Percentiles rank a stretch among this genome's conserved stretches.
These are phyloP conservation scores for Indicator indicator DNA, from an alignment of 2,113 vertebrate species.

Conservation along the genomic window DNA sequence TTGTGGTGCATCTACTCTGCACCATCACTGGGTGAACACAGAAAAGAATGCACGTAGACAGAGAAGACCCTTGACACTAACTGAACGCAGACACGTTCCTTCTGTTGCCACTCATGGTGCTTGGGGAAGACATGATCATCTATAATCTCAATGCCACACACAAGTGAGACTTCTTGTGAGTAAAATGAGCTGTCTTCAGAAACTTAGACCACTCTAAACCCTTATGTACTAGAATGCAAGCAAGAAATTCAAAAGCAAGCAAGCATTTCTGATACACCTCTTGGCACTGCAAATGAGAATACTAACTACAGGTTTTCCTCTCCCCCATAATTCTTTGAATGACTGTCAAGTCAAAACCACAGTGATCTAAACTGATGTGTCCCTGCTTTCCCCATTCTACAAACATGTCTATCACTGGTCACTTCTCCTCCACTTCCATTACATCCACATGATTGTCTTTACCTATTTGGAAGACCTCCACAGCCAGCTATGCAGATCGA, in stretches of 20 bases:
- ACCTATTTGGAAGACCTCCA: not conserved
- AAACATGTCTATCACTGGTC: not conserved
- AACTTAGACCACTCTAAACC: not conserved
- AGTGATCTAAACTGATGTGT: not conserved
- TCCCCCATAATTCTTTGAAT: not conserved
- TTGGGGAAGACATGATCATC: not conserved
- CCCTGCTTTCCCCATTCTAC: not conserved
- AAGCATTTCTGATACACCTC: not conserved
- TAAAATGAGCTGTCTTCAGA: not conserved
- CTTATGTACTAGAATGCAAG: not conserved
- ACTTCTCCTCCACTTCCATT: not conserved
- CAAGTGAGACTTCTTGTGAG: not conserved
- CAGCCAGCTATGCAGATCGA: not conserved
- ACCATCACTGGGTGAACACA: not conserved
- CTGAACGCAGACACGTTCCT: not conserved
- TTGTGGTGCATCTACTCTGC: not conserved
- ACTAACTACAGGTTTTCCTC: not conserved
- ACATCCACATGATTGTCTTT: not conserved
- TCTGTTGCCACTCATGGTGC: not conserved
- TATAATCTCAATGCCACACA: not conserved
- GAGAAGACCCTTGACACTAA: not conserved
- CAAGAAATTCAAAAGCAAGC: not conserved
- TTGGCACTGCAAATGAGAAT: not conserved
- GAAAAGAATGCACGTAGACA: not conserved
- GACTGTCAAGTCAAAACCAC: not conserved